Base-by-base conservation (phyloP, 2,888 invertebrate genomes). In the Tortricodes alternella region DNA sequence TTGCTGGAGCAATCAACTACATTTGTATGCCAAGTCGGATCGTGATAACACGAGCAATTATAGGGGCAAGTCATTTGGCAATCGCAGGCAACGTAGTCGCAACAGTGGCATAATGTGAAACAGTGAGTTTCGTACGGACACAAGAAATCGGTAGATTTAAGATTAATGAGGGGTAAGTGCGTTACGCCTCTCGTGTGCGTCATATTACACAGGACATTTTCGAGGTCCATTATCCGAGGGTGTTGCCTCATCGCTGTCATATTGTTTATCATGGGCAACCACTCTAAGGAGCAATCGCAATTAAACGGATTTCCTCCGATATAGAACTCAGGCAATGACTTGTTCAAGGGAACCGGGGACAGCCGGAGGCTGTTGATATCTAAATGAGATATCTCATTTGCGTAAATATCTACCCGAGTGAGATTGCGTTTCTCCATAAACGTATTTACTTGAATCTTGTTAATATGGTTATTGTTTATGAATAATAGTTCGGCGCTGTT, bases 31-130 rank as follows among this genome's bases (percentile, higher is more conserved):
- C 98, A 98, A 49, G 96, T 95, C 71, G 96, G 96, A 80, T 98
- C 98, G 80, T 97, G 97, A 88, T 97, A 98, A 83, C 98, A 98
- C 64, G 96, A 95, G 85, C 98, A 98, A 78, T 97, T 97, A 70
- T 94, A 93, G 6, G 98, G 98, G 74, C 98, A 98, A 60, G 96
- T 97, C 96, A 98, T 97, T 91, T 98, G 97, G 87, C 98, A 98
- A 86, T 98, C 98, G 79, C 98, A 98, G 34, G 96, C 96, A 74
- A 97, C 97, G 80, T 96, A 98, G 78, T 98, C 98, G 81, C 98
- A 98, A 81, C 98, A 98, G 74, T 97, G 97, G 80, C 98, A 98
- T 24, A 97, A 91, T 23, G 97, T 96, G 73, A 98, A 98, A 84
- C 98, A 98, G 82, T 98, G 97, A 4, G 96, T 94, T 76, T 96